A percentile compares a stretch with the other conserved stretches of the same genome.
Evolutionary conservation across 2,888 invertebrate genomes (phyloP).

Genomic region (Monopis laevigella): DNA sequence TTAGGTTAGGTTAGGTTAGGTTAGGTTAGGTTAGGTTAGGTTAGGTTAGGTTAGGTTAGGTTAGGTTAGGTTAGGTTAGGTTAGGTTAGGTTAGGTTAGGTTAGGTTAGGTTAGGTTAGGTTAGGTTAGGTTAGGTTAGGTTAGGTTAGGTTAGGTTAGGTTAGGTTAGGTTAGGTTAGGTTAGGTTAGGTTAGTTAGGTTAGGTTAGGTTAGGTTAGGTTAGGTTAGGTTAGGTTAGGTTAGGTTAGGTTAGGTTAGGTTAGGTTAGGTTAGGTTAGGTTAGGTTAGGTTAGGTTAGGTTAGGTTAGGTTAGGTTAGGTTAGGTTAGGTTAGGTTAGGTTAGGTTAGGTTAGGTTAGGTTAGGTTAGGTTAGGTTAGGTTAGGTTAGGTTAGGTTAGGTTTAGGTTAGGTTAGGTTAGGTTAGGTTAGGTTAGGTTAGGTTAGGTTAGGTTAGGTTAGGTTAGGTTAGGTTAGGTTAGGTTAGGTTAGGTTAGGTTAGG

Average conservation of each 20-base stretch:
- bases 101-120: constrained; percentile 16
- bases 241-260: constrained; percentile 24
- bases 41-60: constrained; percentile 12
- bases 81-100: constrained; percentile 24
- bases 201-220: constrained; percentile 22
- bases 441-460: constrained; percentile 1
- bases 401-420: constrained; percentile 17
- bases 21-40: constrained; percentile 20
- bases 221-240: constrained; percentile 24
- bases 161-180: constrained; percentile 23
- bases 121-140: constrained; percentile 24
- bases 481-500: constrained; percentile 16
- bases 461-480: constrained; percentile 16
- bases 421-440: constrained; percentile 12
- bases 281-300: constrained; percentile 24
- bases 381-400: constrained; percentile 18
- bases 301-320: constrained; percentile 24
- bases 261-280: constrained; percentile 23
- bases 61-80: constrained; percentile 21
- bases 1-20: not conserved
- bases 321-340: constrained; percentile 19
- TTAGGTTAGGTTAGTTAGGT: constrained; percentile 20
- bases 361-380: constrained; percentile 23
- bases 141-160: constrained; percentile 22
- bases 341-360: constrained; percentile 25